A percentile compares a stretch with the other conserved stretches of the same genome.
Conservation (phyloP, 2,113 vertebrate species). For the Dipodomys ordii region DNA sequence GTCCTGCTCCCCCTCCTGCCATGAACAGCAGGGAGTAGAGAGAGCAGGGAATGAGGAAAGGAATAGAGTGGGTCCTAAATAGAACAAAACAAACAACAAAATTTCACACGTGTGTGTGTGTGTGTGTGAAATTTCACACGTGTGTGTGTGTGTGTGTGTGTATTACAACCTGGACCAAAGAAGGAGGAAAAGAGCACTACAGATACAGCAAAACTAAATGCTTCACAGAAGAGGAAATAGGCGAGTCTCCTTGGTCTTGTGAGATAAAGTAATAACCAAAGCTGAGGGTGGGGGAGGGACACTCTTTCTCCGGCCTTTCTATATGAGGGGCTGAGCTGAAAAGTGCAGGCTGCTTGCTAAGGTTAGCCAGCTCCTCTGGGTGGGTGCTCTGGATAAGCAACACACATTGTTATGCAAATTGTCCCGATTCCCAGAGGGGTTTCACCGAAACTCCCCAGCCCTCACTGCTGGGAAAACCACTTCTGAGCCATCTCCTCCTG, state of each 20-base stretch:
- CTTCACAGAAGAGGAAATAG: constrained; percentile 78
- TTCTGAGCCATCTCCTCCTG: constrained; percentile 70
- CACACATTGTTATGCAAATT: constrained; percentile 86
- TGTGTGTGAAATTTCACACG: too few species aligned
- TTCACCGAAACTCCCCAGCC: constrained; percentile 68
- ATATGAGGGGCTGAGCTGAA: constrained; percentile 71
- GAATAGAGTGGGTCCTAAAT: not conserved
- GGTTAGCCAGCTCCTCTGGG: constrained; percentile 72
- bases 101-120: not conserved
- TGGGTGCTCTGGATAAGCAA: constrained; percentile 78
- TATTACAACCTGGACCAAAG: not conserved
- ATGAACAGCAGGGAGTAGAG: not conserved
- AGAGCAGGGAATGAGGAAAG: not conserved
- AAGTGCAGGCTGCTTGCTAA: constrained; percentile 72
- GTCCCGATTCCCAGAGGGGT: constrained; percentile 71
- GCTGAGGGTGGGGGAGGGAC: too few species aligned
- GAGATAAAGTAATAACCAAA: not conserved
- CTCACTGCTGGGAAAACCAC: constrained; percentile 66
- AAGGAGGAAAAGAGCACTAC: not conserved
- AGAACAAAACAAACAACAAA: constrained; percentile 44
- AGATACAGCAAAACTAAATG: constrained; percentile 77
- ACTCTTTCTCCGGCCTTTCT: constrained; percentile 12
- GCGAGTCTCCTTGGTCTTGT: not conserved
- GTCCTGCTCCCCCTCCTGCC: too few species aligned
- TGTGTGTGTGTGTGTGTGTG: not conserved